Percentiles rank a stretch among this genome's conserved stretches.
These are phyloP conservation scores for Oriolus oriolus DNA, from an alignment of 2,113 vertebrate species.

Conservation along the genomic window DNA sequence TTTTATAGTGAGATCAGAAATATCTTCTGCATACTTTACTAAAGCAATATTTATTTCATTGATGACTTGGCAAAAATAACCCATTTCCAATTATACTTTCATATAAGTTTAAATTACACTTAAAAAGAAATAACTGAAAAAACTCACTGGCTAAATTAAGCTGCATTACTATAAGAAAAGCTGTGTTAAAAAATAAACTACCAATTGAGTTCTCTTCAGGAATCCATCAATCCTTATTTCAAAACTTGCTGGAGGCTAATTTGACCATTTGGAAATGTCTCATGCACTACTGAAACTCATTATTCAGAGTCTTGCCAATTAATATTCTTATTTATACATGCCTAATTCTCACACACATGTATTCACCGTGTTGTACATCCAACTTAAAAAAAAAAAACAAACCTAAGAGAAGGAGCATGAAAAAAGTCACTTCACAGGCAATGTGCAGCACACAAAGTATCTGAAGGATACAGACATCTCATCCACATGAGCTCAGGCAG, in stretches of 20 bases:
- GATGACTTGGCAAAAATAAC: neutral
- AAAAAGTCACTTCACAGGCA: neutral
- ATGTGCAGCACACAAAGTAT: neutral
- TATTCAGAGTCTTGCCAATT: neutral
- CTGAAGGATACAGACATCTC: neutral
- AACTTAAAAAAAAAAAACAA: neutral
- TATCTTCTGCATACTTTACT: neutral
- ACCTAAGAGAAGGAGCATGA: neutral
- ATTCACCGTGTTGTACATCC: neutral
- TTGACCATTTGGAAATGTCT: neutral
- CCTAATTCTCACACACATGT: neutral
- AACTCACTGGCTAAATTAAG: neutral
- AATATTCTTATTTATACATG: neutral
- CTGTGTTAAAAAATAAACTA: neutral
- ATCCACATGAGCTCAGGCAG: neutral
- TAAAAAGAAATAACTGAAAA: neutral
- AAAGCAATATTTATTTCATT: neutral
- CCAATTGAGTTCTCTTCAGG: neutral
- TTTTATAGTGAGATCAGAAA: neutral
- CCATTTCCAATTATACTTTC: neutral
- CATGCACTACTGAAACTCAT: neutral
- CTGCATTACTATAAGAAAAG: neutral
- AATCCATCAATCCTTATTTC: neutral
- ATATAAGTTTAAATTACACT: slow-evolving; percentile 33
- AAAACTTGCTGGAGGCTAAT: neutral